Percentiles rank a stretch among this genome's conserved stretches.
Conservation (phyloP, 30 jellyfish, hydroid and myxozoan genomes). For the Hydractinia symbiolongicarpus region DNA sequence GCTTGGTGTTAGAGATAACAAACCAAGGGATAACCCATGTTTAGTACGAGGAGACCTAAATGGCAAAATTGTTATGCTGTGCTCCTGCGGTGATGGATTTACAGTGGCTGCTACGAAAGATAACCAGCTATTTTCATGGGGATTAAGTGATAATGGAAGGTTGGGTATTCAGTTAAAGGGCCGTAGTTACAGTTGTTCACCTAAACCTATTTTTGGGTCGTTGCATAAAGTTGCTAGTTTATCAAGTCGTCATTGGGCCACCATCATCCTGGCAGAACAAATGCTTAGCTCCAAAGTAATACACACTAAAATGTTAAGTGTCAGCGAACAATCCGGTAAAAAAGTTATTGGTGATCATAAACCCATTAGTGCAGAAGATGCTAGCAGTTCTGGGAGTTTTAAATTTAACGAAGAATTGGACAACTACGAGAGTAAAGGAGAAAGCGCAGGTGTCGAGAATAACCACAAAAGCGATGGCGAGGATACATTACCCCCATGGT, state of each 20-base stretch:
- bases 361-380: not conserved
- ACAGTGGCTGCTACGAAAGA: constrained; percentile 79
- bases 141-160: constrained; percentile 70
- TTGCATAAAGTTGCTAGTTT: constrained; percentile 76
- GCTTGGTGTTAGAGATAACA: constrained; percentile 81
- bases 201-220: constrained; percentile 91
- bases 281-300: constrained; percentile 23
- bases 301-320: constrained; percentile 5
- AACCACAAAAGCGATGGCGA: not conserved
- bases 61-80: constrained; percentile 62
- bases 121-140: constrained; percentile 81
- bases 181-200: constrained; percentile 48
- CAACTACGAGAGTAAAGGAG: not conserved
- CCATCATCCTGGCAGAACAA: constrained; percentile 62
- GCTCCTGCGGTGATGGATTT: constrained; percentile 84
- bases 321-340: not conserved
- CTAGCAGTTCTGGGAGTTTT: constrained; percentile 4
- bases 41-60: constrained; percentile 64
- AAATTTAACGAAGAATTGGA: not conserved
- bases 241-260: constrained; percentile 72
- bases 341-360: not conserved
- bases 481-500: constrained; percentile 67
- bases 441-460: not conserved
- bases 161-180: constrained; percentile 70
- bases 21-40: constrained; percentile 60